Base-by-base conservation (phyloP, 1,140 invertebrate genomes). In the Apis mellifera region DNA sequence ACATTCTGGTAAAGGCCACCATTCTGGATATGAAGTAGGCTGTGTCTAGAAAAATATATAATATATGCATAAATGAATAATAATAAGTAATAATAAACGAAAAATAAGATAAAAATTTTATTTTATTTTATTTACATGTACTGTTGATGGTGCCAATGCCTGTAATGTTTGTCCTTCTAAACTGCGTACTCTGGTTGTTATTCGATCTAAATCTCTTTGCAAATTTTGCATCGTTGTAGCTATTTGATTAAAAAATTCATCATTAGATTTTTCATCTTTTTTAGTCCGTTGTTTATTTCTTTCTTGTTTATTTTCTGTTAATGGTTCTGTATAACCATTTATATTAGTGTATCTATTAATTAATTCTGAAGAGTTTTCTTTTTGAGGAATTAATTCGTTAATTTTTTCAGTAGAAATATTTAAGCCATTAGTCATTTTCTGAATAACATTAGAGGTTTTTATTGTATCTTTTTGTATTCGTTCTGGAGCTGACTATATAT, bases 1-100 rank as follows among this genome's bases (percentile, higher is more conserved):
- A 72, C 95, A 95, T 77, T 95, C 93, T 42, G 88, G 79, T 19
- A 95, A 91, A 69, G 94, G 95, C 95, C 95, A 95, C 95, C 95
- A 95, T 70, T 88, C 91, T 9, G 94, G 91, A 82, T 92, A 86
- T 19, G 70, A 78, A 69, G 80, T 65, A 79, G 82, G 86, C 48
- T 89, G 89, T 84, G 92, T 71, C 78, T 89, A 86, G 70, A 70
- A 81, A 62, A 21, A 82, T 19, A 76, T 15, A n/a, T 9, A 68
- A 1, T 9, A 54, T 48, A 15, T 13, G 26, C 26, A 8, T 59
- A 21, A n/a, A 13, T 11, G 13, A 55, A 57, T 26, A 52, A n/a
- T n/a, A 19, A 12, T 26, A 12, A 1, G 66, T 19, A 0, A 50
- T 64, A 66, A 1, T 1, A 52, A 52, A 12, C 23, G 23, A 11